Evolutionary conservation across 2,113 vertebrate genomes (phyloP).

Genomic region (Mobula birostris): DNA sequence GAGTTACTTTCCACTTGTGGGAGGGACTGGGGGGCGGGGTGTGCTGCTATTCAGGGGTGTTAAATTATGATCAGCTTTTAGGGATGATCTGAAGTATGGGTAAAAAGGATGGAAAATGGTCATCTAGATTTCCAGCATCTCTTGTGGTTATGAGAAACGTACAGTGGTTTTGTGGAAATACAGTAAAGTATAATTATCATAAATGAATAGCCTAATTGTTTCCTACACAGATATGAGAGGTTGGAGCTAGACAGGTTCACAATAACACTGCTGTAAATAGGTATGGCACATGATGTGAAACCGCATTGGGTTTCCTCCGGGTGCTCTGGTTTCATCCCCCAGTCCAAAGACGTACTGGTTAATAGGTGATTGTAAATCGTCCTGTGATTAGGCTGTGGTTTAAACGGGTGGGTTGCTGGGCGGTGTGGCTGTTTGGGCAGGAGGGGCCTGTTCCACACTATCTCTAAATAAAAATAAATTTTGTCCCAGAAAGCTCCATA

Average conservation of each 20-base stretch:
- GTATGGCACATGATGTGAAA: background rate
- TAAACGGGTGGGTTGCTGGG: too few species aligned
- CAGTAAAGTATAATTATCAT: background rate
- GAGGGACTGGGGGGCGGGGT: too few species aligned
- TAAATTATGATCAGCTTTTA: background rate
- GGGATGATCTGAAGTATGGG: conserved; percentile 26
- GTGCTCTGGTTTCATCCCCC: too few species aligned
- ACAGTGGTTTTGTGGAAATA: background rate
- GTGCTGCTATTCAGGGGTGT: too few species aligned
- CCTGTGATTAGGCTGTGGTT: too few species aligned
- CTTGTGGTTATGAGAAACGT: background rate
- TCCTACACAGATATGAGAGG: background rate
- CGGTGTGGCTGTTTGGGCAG: too few species aligned
- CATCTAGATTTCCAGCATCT: too few species aligned
- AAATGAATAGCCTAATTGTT: background rate
- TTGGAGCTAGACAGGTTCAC: background rate
- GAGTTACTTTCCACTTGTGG: background rate
- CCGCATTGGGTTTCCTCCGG: too few species aligned
- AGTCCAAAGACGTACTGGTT: too few species aligned
- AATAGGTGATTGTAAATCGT: too few species aligned
- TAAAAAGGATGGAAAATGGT: conserved; percentile 1
- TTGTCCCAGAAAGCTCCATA: background rate
- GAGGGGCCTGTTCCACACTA: too few species aligned
- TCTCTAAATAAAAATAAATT: too few species aligned
- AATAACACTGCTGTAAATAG: background rate